Evolutionary conservation across 2,113 vertebrate species (phyloP).

Genomic region (Ammodytes dubius): DNA sequence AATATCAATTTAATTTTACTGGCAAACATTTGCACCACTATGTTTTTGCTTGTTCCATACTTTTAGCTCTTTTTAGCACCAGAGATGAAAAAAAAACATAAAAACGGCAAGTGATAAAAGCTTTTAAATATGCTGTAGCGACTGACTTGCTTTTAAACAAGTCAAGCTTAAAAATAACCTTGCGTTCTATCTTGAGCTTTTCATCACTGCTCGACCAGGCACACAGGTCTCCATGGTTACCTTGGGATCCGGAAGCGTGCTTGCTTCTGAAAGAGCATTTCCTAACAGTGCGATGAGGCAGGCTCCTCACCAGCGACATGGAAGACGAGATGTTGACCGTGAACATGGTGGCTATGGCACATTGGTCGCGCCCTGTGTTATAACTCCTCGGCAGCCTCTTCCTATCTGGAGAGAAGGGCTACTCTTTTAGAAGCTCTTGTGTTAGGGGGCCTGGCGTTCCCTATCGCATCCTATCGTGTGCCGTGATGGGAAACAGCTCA

Average conservation of each 20-base stretch:
- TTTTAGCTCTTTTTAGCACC: conserved; percentile 3
- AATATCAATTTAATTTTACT: conserved; percentile 3
- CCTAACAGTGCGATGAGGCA: conserved; percentile 66
- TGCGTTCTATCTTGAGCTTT: conserved; percentile 58
- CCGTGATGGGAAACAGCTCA: conserved; percentile 83
- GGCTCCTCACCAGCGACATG: conserved; percentile 78
- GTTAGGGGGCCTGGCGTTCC: conserved; percentile 28
- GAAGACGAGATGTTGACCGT: conserved; percentile 87
- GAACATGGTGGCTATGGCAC: conserved; percentile 79
- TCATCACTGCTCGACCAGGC: conserved; percentile 47
- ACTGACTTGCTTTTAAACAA: conserved; percentile 43
- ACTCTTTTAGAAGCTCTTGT: conserved; percentile 51
- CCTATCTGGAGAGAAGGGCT: conserved; percentile 49
- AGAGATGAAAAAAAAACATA: conserved; percentile 12
- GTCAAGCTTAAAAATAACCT: conserved; percentile 61
- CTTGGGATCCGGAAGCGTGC: conserved; percentile 68
- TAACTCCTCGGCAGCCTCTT: conserved; percentile 32
- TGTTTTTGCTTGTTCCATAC: neutral
- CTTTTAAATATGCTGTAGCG: conserved; percentile 48
- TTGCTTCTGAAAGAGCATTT: conserved; percentile 75
- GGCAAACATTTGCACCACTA: conserved; percentile 6
- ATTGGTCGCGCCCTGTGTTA: conserved; percentile 12
- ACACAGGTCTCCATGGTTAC: conserved; percentile 76
- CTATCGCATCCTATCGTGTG: conserved; percentile 73
- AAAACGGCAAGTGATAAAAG: conserved; percentile 4